phyloP scores from a whole-genome alignment of 1,140 invertebrate species.

The Drosophila melanica region DNA sequence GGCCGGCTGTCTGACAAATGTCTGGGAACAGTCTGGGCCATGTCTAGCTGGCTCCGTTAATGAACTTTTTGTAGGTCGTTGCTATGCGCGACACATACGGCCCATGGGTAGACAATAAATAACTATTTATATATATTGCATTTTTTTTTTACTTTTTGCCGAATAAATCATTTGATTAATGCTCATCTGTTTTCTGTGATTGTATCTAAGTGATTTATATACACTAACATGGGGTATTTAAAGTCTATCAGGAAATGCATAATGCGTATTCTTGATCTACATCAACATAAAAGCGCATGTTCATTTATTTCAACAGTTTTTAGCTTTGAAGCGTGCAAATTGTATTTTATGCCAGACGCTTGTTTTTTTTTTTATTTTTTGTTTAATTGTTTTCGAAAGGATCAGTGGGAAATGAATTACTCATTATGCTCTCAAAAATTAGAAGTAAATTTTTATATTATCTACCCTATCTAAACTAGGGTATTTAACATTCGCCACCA shows the following conservation, averaged over 20 bases:
- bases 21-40: slow-evolving; percentile 82
- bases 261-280: not conserved
- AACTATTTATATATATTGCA: not conserved
- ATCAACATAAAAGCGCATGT: slow-evolving; percentile 1
- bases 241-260: slow-evolving; percentile 2
- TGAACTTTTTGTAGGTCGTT: slow-evolving; percentile 84
- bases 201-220: slow-evolving; percentile 15
- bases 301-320: not conserved
- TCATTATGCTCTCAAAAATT: no score
- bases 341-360: no score
- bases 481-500: slow-evolving; percentile 1
- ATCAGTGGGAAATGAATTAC: no score
- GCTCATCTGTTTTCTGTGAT: no score
- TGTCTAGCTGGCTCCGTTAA: slow-evolving; percentile 82
- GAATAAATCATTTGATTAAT: slow-evolving; percentile 26
- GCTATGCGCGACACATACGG: slow-evolving; percentile 64
- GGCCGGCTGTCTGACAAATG: slow-evolving; percentile 71
- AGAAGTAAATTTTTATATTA: no score
- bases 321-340: no score
- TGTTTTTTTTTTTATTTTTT: no score
- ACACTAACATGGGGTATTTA: not conserved
- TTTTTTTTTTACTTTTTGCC: no score
- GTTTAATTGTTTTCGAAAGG: no score
- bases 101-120: slow-evolving; percentile 26
- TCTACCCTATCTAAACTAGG: not conserved